These are phyloP conservation scores for Eilema depressum DNA, from an alignment of 2,888 invertebrate genomes.

Conservation along the genomic window DNA sequence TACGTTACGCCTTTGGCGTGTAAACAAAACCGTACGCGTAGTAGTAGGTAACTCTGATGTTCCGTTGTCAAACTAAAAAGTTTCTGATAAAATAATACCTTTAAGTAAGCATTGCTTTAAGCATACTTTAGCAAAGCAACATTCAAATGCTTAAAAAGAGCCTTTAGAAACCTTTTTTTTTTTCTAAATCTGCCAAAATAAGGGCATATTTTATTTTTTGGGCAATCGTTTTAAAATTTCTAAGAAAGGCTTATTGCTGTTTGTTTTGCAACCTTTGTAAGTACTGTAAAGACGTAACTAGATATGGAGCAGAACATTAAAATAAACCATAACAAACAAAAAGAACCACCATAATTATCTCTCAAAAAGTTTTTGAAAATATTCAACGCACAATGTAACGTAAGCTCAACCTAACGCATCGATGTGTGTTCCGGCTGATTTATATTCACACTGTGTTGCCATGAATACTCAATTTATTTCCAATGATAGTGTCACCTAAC, in stretches of 20 bases:
- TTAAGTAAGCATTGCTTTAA: no score
- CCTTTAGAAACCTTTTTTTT: background rate
- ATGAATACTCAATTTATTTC: slow-evolving; percentile 75
- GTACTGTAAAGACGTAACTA: background rate
- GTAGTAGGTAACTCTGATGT: no score
- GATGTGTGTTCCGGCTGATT: slow-evolving; percentile 60
- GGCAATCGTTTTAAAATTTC: background rate
- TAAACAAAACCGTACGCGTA: background rate
- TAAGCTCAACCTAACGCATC: slow-evolving; percentile 40
- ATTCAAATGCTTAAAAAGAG: background rate
- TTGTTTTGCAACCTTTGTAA: background rate
- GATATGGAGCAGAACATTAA: background rate
- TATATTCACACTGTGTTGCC: slow-evolving; percentile 62
- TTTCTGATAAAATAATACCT: background rate
- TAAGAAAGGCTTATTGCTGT: background rate
- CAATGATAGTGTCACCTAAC: slow-evolving; percentile 72
- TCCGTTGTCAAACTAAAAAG: background rate
- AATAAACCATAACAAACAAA: background rate
- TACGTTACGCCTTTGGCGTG: slow-evolving; percentile 31
- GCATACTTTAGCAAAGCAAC: no score
- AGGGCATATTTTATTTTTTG: no score
- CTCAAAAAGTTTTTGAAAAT: background rate
- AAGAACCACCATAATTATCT: no score
- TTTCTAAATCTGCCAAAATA: no score
- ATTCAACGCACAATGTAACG: slow-evolving; percentile 17